Evolutionary conservation across 1,140 invertebrate species (phyloP).

Genomic region (Atta cephalotes): DNA sequence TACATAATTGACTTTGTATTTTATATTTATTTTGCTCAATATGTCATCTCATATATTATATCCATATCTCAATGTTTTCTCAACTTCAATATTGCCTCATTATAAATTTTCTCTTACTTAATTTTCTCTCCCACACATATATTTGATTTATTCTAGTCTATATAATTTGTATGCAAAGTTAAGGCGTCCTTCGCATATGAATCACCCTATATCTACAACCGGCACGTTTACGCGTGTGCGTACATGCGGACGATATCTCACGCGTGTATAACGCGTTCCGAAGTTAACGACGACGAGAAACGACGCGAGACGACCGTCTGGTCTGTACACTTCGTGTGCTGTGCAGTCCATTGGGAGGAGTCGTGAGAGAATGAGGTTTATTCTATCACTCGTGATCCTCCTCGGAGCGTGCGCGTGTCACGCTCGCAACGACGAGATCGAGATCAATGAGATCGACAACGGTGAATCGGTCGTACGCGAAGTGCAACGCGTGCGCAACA

Average conservation of each 20-base stretch:
- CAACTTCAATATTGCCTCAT: too few species aligned
- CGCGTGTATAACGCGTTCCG: constrained; percentile 8
- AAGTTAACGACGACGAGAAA: constrained; percentile 2
- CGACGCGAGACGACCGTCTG: constrained; percentile 22
- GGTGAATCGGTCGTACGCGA: background rate
- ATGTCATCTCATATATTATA: too few species aligned
- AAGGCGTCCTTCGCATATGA: background rate
- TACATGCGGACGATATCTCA: background rate
- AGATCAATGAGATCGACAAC: constrained; percentile 37
- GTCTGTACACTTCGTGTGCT: background rate
- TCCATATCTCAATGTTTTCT: too few species aligned
- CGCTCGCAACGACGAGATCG: constrained; percentile 25
- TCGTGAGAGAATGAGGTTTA: constrained; percentile 38
- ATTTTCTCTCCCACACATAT: background rate
- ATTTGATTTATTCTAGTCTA: background rate
- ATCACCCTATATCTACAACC: constrained; percentile 7
- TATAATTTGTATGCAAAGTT: background rate
- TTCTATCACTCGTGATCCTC: constrained; percentile 37
- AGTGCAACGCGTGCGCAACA: background rate
- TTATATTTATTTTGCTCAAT: too few species aligned
- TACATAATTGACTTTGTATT: too few species aligned
- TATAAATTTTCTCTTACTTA: too few species aligned
- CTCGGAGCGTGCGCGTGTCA: constrained; percentile 3
- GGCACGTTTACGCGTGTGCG: background rate
- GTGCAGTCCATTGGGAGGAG: constrained; percentile 8